phyloP scores from a whole-genome alignment of 2,797 vertebrate species.

The Gorsachius magnificus region DNA sequence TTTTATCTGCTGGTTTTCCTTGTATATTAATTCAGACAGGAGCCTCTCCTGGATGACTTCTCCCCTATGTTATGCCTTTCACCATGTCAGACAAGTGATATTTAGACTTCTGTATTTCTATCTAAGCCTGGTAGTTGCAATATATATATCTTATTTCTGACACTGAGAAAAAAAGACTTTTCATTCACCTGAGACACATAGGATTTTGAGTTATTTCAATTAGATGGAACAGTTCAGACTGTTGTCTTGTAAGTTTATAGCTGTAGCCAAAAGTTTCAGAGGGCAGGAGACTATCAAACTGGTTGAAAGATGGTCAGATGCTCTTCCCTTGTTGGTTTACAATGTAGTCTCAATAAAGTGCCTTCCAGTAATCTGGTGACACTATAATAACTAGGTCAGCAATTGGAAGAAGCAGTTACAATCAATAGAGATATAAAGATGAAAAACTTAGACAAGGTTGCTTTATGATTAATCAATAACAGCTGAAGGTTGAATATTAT shows the following conservation, averaged over 20 bases:
- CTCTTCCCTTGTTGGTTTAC: background rate
- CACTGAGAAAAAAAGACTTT: background rate
- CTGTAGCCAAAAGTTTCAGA: background rate
- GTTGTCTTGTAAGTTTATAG: background rate
- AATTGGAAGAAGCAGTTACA: background rate
- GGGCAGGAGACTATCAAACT: background rate
- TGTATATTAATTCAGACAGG: background rate
- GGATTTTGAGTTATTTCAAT: background rate
- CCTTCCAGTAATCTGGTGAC: background rate
- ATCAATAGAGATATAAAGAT: background rate
- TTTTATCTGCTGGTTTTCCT: background rate
- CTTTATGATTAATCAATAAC: constrained; percentile 23
- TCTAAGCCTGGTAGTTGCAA: background rate
- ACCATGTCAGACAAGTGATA: background rate
- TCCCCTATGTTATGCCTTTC: background rate
- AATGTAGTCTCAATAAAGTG: background rate
- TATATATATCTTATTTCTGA: background rate
- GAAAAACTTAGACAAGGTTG: background rate
- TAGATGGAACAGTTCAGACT: background rate
- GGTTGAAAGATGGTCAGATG: background rate
- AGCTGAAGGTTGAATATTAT: background rate
- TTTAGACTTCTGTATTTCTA: background rate
- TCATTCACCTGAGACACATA: background rate
- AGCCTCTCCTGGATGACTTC: background rate
- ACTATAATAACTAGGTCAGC: background rate